Conservation (phyloP, 2,797 vertebrate species). For the Myotis pilosus region DNA sequence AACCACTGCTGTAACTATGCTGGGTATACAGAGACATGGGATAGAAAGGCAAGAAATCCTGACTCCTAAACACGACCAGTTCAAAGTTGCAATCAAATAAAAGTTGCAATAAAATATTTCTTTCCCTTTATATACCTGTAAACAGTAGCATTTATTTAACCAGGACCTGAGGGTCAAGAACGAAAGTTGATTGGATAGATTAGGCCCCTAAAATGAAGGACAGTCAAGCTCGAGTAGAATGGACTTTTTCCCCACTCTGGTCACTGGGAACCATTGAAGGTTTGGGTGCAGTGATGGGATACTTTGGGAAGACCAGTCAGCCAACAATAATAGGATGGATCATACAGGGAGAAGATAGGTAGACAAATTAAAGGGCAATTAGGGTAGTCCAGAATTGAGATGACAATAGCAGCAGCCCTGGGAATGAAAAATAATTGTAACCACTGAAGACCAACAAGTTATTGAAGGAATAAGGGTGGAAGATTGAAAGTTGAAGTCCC, state of each 20-base stretch:
- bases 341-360: neutral
- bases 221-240: neutral
- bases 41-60: neutral
- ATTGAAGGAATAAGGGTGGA: neutral
- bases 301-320: slow-evolving; percentile 35
- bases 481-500: neutral
- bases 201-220: neutral
- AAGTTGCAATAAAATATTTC: neutral
- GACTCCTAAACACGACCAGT: neutral
- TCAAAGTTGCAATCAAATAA: neutral
- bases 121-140: neutral
- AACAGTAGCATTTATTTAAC: neutral
- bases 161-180: neutral
- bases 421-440: neutral
- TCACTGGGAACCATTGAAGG: neutral
- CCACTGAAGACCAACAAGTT: neutral
- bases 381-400: neutral
- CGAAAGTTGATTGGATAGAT: neutral
- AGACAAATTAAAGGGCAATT: slow-evolving; percentile 1
- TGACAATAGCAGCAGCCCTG: neutral
- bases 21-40: neutral
- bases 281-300: neutral
- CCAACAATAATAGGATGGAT: neutral
- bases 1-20: neutral
- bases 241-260: neutral